phyloP scores from a whole-genome alignment of 2,797 vertebrate species.

The Echiichthys vipera region DNA sequence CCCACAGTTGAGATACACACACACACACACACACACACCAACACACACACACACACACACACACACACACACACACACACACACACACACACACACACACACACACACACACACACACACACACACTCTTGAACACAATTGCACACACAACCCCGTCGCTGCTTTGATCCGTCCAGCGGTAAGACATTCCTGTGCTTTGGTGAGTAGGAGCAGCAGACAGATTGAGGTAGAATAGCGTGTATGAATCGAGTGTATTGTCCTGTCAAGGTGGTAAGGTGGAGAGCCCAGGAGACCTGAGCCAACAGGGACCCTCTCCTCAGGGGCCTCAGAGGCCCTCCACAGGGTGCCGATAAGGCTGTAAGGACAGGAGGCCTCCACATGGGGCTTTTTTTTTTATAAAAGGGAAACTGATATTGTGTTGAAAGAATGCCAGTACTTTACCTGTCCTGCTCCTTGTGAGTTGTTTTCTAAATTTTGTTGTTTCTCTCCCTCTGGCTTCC shows the following conservation, averaged over 20 bases:
- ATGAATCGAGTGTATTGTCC: constrained; percentile 80
- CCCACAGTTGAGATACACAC: background rate
- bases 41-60: background rate
- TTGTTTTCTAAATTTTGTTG: constrained; percentile 26
- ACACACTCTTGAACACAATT: constrained; percentile 1
- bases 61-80: constrained; percentile 4
- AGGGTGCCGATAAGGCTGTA: constrained; percentile 54
- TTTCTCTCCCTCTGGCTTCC: constrained; percentile 2
- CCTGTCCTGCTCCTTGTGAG: background rate
- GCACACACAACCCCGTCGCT: constrained; percentile 11
- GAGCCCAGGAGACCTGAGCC: constrained; percentile 63
- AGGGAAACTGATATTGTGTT: constrained; percentile 49
- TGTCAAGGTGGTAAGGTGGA: constrained; percentile 50
- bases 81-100: constrained; percentile 4
- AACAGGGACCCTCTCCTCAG: constrained; percentile 49
- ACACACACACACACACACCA: too few species aligned
- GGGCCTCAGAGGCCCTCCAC: constrained; percentile 48
- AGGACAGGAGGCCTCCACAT: constrained; percentile 32
- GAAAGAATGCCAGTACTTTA: constrained; percentile 48
- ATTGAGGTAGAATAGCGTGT: constrained; percentile 37
- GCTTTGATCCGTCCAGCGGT: constrained; percentile 69
- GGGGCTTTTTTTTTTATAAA: constrained; percentile 35
- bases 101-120: background rate
- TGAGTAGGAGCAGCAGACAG: constrained; percentile 62
- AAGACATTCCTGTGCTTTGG: constrained; percentile 72